phyloP scores from a whole-genome alignment of 37 sponge, comb jelly and placozoan genomes.

The Aplysina aerophoba region DNA sequence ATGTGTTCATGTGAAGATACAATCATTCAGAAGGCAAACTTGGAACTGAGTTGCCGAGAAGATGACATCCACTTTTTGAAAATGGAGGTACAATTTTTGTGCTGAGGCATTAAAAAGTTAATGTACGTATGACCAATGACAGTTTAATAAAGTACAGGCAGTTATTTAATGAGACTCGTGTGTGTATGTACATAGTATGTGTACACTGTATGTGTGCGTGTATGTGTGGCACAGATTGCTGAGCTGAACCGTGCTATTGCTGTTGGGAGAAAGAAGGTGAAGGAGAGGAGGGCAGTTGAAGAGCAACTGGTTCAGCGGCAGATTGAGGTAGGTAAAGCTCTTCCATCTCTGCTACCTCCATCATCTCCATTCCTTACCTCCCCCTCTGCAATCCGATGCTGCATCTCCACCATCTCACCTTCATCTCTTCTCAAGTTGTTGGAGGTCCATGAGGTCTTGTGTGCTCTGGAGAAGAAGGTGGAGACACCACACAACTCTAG shows the following conservation, averaged over 20 bases:
- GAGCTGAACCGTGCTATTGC: slow-evolving; percentile 72
- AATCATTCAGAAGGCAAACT: slow-evolving; percentile 71
- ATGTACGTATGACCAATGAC: background rate
- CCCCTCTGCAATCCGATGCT: background rate
- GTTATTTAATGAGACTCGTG: too few relatives aligned
- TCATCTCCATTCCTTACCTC: background rate
- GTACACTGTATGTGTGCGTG: background rate
- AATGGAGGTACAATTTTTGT: slow-evolving; percentile 73
- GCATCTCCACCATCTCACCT: too few relatives aligned
- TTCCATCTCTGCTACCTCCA: too few relatives aligned
- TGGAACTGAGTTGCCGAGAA: slow-evolving; percentile 80
- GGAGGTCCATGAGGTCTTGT: slow-evolving; percentile 53
- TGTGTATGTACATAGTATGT: slow-evolving; percentile 2
- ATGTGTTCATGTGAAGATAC: too few relatives aligned
- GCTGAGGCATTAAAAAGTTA: slow-evolving; percentile 7
- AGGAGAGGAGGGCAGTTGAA: slow-evolving; percentile 64
- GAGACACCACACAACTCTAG: slow-evolving; percentile 74
- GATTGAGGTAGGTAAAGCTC: slow-evolving; percentile 55
- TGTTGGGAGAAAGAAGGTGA: slow-evolving; percentile 58
- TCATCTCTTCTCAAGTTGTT: slow-evolving; percentile 46
- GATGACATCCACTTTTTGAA: slow-evolving; percentile 86
- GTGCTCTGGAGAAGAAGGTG: slow-evolving; percentile 66
- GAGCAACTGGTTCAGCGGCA: slow-evolving; percentile 69
- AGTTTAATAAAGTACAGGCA: too few relatives aligned
- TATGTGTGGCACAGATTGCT: slow-evolving; percentile 33